Evolutionary conservation across 2,113 vertebrate species (phyloP), one percentile per base, ranked within the genome.

Genomic region (Daubentonia madagascariensis): DNA sequence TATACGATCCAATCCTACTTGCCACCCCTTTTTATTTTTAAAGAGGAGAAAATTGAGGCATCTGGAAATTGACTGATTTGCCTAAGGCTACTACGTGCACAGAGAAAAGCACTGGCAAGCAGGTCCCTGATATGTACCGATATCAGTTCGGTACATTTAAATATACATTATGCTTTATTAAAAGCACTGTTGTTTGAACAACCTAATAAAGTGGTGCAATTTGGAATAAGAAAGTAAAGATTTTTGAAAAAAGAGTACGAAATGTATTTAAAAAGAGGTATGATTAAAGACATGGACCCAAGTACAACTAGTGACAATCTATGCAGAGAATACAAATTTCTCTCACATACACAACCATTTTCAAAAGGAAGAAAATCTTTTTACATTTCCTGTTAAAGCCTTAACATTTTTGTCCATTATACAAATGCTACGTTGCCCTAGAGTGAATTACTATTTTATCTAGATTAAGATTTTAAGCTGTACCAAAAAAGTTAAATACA

Each of bases 401-500:
- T 0, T 37, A 68, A 88, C 32, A 88, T 85, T 97, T 98, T 59
- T 93, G 70, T n/a, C 61, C 80, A 75, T 97, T 83, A 97, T 35
- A 87, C 48, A 97, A 96, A 98, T 94, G 95, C 81, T 97, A 37
- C 23, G 78, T 97, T 98, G 92, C 72, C 79, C 75, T 70, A 92
- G 63, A 94, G 14, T 11, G 61, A 97, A 98, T 94, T 94, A 93
- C 96, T 96, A 91, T 59, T 97, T 97, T 68, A 97, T 50, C 63
- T 78, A 97, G 48, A 96, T 65, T 93, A 97, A 70, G 84, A 97
- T 97, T 94, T 98, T 91, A 59, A 97, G 78, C 48, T 91, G 48
- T 40, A 92, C 78, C 76, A 94, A 67, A 40, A 32, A 97, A 85
- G 84, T 75, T 97, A 97, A 98, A 92, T 68, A 96, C 8, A 85